These are phyloP conservation scores for Cygnus olor DNA, from an alignment of 2,797 vertebrate genomes.

Conservation along the genomic window DNA sequence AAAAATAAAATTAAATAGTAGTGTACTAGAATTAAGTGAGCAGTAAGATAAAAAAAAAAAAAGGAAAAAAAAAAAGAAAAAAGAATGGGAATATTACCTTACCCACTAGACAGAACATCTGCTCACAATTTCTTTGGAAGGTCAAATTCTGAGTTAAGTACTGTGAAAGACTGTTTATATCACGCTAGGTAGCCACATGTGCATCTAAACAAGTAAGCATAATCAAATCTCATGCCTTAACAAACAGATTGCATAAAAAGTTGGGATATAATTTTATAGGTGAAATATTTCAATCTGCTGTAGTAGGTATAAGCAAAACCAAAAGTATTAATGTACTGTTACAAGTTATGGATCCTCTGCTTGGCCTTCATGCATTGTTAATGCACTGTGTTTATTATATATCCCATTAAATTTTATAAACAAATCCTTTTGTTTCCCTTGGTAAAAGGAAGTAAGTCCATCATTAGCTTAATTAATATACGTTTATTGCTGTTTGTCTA, in stretches of 20 bases:
- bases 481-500: background rate
- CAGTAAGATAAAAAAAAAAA: background rate
- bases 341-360: background rate
- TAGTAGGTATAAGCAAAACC: background rate
- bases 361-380: background rate
- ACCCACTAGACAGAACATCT: background rate
- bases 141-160: constrained; percentile 22
- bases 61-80: constrained; percentile 20
- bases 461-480: background rate
- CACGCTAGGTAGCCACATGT: background rate
- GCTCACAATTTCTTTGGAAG: background rate
- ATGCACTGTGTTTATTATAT: constrained; percentile 27
- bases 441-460: constrained; percentile 11
- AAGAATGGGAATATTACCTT: background rate
- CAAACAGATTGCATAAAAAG: background rate
- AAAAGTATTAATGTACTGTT: background rate
- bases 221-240: constrained; percentile 32
- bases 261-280: background rate
- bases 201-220: constrained; percentile 1
- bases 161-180: background rate
- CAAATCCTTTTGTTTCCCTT: background rate
- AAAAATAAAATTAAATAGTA: background rate
- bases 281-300: background rate
- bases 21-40: background rate
- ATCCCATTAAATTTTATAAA: background rate